A percentile compares a stretch with the other conserved stretches of the same genome.
Conservation (phyloP, 2,113 vertebrate species). For the Martes martes region DNA sequence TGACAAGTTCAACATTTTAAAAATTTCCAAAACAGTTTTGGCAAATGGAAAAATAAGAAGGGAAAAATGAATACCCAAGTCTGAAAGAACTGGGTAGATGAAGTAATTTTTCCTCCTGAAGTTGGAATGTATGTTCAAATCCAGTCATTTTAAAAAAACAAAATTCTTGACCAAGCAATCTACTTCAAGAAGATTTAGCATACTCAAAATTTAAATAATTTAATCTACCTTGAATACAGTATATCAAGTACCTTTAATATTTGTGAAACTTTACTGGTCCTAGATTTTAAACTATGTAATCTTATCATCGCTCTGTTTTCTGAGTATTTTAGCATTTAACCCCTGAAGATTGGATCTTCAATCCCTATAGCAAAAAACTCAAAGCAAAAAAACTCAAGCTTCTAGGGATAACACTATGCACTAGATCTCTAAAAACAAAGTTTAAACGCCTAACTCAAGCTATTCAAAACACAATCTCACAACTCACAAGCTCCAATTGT, state of each 20-base stretch:
- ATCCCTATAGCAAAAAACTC: not conserved
- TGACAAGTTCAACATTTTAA: not conserved
- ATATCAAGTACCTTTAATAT: not conserved
- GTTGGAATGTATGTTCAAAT: not conserved
- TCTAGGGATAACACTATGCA: not conserved
- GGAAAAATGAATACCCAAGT: not conserved
- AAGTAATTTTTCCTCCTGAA: not conserved
- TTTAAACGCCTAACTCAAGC: not conserved
- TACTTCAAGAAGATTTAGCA: not conserved
- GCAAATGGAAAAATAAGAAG: constrained; percentile 4
- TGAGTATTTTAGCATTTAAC: not conserved
- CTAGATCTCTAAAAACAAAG: not conserved
- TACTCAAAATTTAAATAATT: constrained; percentile 21
- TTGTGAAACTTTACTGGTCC: not conserved
- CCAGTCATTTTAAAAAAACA: not conserved
- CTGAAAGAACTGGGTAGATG: not conserved
- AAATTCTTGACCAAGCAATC: not conserved
- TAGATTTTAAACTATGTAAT: not conserved
- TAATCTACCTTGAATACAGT: not conserved
- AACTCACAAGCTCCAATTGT: not conserved
- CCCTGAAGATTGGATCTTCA: not conserved
- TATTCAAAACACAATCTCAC: constrained; percentile 29
- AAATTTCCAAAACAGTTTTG: not conserved
- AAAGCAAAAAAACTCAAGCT: not conserved
- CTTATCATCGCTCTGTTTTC: not conserved